These are phyloP conservation scores for Tursiops truncatus DNA, from an alignment of 2,113 vertebrate species.

Conservation along the genomic window DNA sequence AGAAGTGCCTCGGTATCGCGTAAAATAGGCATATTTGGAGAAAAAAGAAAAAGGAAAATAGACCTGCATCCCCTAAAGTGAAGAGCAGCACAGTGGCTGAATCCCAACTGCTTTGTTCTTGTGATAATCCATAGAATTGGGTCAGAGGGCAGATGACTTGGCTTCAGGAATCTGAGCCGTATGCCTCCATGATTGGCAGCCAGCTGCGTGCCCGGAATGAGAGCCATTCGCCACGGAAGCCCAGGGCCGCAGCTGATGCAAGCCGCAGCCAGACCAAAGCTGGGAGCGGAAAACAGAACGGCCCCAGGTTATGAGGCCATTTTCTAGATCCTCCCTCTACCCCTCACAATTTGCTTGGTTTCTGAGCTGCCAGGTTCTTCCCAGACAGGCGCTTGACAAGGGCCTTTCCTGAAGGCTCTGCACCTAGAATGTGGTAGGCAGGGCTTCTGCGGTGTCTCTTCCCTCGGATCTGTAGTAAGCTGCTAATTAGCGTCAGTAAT, in stretches of 20 bases:
- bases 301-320: not conserved
- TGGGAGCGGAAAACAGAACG: not conserved
- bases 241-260: not conserved
- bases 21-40: not conserved
- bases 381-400: not conserved
- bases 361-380: constrained; percentile 53
- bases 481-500: constrained; percentile 79
- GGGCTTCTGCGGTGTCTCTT: not conserved
- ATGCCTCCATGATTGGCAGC: constrained; percentile 38
- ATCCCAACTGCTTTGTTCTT: constrained; percentile 62
- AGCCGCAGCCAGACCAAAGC: not conserved
- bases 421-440: not conserved
- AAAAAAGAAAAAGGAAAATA: not conserved
- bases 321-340: constrained; percentile 20
- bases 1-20: not conserved
- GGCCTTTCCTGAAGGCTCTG: not conserved
- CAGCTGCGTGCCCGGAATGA: not conserved
- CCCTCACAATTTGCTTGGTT: constrained; percentile 38
- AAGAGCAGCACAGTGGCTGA: not conserved
- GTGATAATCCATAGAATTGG: constrained; percentile 52
- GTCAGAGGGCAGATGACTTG: constrained; percentile 71
- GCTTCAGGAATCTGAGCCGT: constrained; percentile 48
- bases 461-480: constrained; percentile 42
- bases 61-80: not conserved
- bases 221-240: not conserved